phyloP scores from a whole-genome alignment of 53 echinoderm and acorn worm genomes.

The Patiria pectinifera region DNA sequence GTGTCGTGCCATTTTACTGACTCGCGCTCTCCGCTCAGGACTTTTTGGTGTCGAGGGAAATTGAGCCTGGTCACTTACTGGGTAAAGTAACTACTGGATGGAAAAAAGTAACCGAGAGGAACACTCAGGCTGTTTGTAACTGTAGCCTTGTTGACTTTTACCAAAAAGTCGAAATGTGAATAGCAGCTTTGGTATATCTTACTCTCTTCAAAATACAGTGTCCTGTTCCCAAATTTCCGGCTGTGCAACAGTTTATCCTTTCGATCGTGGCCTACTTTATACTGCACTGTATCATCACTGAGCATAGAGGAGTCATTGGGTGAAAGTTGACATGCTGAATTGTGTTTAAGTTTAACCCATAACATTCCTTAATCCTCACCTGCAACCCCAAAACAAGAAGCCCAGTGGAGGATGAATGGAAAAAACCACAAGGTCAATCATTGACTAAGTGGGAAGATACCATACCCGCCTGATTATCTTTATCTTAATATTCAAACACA shows the following conservation, averaged over 20 bases:
- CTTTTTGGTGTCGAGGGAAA: too few species aligned
- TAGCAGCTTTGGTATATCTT: too few species aligned
- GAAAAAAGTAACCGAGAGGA: too few species aligned
- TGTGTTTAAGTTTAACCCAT: not conserved
- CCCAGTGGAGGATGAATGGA: conserved; percentile 30
- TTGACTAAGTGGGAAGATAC: conserved; percentile 1
- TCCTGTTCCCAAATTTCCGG: too few species aligned
- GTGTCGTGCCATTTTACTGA: not conserved
- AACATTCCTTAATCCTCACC: not conserved
- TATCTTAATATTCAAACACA: not conserved
- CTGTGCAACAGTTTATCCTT: too few species aligned
- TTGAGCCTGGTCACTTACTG: not conserved
- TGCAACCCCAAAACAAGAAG: not conserved
- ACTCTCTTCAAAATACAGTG: too few species aligned
- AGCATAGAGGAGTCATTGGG: not conserved
- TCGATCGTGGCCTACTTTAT: too few species aligned
- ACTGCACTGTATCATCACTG: too few species aligned
- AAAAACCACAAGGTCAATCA: conserved; percentile 34
- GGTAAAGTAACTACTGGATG: too few species aligned
- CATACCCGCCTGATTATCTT: not conserved
- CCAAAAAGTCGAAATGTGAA: too few species aligned
- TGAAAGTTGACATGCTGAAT: conserved; percentile 45
- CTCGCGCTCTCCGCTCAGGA: not conserved
- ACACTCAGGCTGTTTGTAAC: too few species aligned
- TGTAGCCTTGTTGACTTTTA: too few species aligned